Conservation (phyloP, 2,888 invertebrate genomes). For the Griposia aprilina region DNA sequence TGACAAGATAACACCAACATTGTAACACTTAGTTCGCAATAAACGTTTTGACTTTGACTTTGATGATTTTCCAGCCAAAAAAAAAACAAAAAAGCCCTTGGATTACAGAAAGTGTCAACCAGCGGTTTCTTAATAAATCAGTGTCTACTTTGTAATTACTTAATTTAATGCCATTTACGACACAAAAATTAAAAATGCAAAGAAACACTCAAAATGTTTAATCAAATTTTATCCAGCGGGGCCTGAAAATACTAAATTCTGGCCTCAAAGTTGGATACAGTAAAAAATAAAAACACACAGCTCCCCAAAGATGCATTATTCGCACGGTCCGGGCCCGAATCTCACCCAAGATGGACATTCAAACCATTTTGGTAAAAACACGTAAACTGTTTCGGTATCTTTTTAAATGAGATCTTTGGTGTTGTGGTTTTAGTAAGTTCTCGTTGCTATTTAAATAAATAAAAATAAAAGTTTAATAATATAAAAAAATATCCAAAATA, state of each 20-base stretch:
- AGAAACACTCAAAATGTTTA: slow-evolving; percentile 21
- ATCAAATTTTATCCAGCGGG: slow-evolving; percentile 2
- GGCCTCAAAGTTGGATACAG: slow-evolving; percentile 31
- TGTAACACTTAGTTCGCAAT: no score
- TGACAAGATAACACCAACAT: no score
- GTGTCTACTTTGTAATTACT: neutral
- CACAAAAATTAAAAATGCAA: slow-evolving; percentile 5
- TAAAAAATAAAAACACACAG: slow-evolving; percentile 64
- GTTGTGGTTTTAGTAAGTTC: neutral
- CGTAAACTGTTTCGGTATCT: slow-evolving; percentile 70
- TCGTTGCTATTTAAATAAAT: neutral
- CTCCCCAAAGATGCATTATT: slow-evolving; percentile 75
- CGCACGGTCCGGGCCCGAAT: slow-evolving; percentile 72
- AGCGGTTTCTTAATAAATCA: neutral
- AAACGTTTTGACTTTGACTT: no score
- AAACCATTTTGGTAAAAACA: slow-evolving; percentile 81
- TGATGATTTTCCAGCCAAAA: no score
- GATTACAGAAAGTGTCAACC: neutral
- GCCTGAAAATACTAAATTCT: slow-evolving; percentile 42
- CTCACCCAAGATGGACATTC: slow-evolving; percentile 78
- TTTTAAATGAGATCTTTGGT: neutral
- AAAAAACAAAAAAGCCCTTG: no score
- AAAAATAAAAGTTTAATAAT: neutral
- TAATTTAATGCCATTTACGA: neutral
- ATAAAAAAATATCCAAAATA: neutral